Conservation (phyloP, 2,113 vertebrate genomes). For the Holacanthus passer region DNA sequence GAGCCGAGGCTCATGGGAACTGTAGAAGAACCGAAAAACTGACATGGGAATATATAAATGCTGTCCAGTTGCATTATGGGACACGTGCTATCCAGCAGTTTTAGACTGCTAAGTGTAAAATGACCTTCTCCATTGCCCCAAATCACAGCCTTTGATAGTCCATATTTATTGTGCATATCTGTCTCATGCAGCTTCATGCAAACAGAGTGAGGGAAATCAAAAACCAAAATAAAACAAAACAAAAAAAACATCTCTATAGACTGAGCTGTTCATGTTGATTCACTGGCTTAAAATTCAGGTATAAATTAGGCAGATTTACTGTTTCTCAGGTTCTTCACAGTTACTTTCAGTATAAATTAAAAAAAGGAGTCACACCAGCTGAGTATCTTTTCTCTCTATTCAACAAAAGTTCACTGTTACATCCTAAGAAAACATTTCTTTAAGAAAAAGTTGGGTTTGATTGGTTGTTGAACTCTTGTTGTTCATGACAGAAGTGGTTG, state of each 20-base stretch:
- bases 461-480: constrained; percentile 28
- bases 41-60: background rate
- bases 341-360: background rate
- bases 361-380: background rate
- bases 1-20: too few relatives aligned
- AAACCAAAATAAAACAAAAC: background rate
- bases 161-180: background rate
- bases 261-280: background rate
- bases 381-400: background rate
- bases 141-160: constrained; percentile 41
- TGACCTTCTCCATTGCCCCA: background rate
- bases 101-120: background rate
- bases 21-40: background rate
- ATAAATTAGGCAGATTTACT: background rate
- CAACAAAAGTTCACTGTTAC: background rate
- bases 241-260: background rate
- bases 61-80: background rate
- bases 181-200: constrained; percentile 66
- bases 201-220: background rate
- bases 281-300: background rate
- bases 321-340: background rate
- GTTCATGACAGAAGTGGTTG: constrained; percentile 34
- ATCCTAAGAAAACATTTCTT: background rate
- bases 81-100: background rate
- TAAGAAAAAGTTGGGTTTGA: background rate